These are phyloP conservation scores for Tenodera sinensis DNA, from an alignment of 2,888 invertebrate genomes.

Conservation along the genomic window DNA sequence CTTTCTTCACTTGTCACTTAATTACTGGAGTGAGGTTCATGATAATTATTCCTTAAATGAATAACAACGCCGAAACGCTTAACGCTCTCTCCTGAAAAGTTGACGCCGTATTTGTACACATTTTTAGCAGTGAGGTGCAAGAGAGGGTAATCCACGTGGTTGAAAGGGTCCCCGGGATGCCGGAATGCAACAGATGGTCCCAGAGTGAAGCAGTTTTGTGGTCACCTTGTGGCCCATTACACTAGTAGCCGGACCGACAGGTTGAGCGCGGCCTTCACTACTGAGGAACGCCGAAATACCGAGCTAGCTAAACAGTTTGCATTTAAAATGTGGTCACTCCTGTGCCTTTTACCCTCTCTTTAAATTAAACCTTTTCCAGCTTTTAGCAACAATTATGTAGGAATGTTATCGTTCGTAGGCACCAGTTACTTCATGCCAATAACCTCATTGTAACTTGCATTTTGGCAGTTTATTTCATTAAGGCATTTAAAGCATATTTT, in stretches of 20 bases:
- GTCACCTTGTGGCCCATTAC: background rate
- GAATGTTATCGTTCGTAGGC: too few species aligned
- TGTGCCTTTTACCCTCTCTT: background rate
- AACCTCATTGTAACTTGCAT: too few species aligned
- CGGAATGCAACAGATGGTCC: background rate
- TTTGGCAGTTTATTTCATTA: too few species aligned
- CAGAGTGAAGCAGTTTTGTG: background rate
- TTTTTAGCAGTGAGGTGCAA: too few species aligned
- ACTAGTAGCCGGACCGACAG: background rate
- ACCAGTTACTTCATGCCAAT: too few species aligned
- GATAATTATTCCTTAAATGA: too few species aligned
- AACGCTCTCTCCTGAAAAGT: too few species aligned
- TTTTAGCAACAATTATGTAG: background rate
- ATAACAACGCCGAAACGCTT: too few species aligned
- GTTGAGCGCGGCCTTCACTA: background rate
- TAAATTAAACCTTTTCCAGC: background rate
- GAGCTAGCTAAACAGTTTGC: background rate
- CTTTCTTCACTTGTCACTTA: too few species aligned
- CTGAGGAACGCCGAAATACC: constrained; percentile 9
- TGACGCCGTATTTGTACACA: too few species aligned
- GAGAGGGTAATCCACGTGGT: background rate
- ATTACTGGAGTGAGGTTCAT: too few species aligned
- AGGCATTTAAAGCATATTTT: too few species aligned
- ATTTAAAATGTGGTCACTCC: constrained; percentile 4
- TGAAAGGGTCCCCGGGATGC: background rate